Evolutionary conservation across 2,797 vertebrate species (phyloP).

Genomic region (Borostomias antarcticus): DNA sequence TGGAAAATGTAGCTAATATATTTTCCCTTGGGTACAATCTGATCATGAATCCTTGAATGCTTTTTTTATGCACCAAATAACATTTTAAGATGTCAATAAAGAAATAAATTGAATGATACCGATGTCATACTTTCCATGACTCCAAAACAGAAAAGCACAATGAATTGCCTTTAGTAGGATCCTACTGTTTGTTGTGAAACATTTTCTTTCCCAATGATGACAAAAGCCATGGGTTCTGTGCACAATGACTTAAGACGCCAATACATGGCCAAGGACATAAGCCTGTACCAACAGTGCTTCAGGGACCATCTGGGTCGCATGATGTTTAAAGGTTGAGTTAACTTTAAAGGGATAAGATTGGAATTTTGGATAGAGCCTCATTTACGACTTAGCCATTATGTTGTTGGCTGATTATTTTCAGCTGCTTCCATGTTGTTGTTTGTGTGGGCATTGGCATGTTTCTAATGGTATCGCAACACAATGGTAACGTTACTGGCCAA

Average conservation of each 20-base stretch:
- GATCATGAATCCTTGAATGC: background rate
- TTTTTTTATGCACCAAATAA: background rate
- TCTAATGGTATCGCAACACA: too few species aligned
- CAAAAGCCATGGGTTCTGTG: background rate
- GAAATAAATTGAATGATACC: conserved; percentile 2
- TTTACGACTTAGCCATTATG: too few species aligned
- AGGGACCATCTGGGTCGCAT: background rate
- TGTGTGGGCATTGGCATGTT: too few species aligned
- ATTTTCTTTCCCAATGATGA: background rate
- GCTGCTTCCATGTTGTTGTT: too few species aligned
- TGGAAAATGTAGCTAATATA: background rate
- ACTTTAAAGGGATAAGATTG: too few species aligned
- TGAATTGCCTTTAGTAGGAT: background rate
- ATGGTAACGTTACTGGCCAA: too few species aligned
- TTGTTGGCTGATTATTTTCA: too few species aligned
- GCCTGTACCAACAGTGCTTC: background rate
- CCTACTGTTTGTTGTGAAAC: background rate
- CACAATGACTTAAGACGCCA: background rate
- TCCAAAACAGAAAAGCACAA: conserved; percentile 7
- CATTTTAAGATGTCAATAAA: background rate
- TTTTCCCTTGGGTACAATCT: background rate
- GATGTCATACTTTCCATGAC: background rate
- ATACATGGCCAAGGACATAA: background rate
- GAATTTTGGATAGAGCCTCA: too few species aligned
- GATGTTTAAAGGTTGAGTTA: background rate